phyloP scores from a whole-genome alignment of 2,888 invertebrate species.

The Acanthacorydalis orientalis region DNA sequence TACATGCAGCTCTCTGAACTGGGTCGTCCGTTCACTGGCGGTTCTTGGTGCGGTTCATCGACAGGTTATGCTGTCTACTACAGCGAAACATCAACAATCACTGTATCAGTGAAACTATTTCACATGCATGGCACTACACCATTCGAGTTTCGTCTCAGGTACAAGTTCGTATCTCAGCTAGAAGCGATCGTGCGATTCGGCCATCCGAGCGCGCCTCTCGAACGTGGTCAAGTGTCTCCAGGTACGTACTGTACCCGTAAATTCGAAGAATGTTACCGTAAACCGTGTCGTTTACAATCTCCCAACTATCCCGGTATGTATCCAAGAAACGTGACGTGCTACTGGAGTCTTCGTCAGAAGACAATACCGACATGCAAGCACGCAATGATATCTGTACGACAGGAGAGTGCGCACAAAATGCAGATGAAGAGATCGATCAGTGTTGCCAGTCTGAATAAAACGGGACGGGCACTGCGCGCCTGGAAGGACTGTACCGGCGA shows the following conservation, averaged over 20 bases:
- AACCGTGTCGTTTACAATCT: slow-evolving; percentile 71
- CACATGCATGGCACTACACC: slow-evolving; percentile 52
- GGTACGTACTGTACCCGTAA: slow-evolving; percentile 72
- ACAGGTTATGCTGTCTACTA: slow-evolving; percentile 70
- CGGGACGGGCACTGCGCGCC: slow-evolving; percentile 52
- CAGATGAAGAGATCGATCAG: slow-evolving; percentile 48
- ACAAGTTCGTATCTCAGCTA: slow-evolving; percentile 64
- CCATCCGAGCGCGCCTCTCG: slow-evolving; percentile 55
- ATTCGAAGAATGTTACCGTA: slow-evolving; percentile 71
- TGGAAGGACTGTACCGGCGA: slow-evolving; percentile 74
- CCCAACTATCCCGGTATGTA: slow-evolving; percentile 86
- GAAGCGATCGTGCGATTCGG: slow-evolving; percentile 71
- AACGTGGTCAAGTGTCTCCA: slow-evolving; percentile 70
- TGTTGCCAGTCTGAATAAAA: slow-evolving; percentile 54
- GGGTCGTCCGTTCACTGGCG: slow-evolving; percentile 73
- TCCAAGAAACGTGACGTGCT: slow-evolving; percentile 78
- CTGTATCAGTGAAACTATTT: slow-evolving; percentile 66
- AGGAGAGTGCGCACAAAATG: slow-evolving; percentile 57
- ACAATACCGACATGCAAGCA: slow-evolving; percentile 78
- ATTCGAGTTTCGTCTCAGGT: slow-evolving; percentile 65
- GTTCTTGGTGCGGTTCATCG: slow-evolving; percentile 78
- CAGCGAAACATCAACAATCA: slow-evolving; percentile 80
- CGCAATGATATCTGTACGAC: slow-evolving; percentile 75
- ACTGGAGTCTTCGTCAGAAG: slow-evolving; percentile 73
- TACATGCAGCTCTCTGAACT: slow-evolving; percentile 77